Evolutionary conservation across 2,888 invertebrate genomes (phyloP).

Genomic region (Sphaerophoria taeniata): DNA sequence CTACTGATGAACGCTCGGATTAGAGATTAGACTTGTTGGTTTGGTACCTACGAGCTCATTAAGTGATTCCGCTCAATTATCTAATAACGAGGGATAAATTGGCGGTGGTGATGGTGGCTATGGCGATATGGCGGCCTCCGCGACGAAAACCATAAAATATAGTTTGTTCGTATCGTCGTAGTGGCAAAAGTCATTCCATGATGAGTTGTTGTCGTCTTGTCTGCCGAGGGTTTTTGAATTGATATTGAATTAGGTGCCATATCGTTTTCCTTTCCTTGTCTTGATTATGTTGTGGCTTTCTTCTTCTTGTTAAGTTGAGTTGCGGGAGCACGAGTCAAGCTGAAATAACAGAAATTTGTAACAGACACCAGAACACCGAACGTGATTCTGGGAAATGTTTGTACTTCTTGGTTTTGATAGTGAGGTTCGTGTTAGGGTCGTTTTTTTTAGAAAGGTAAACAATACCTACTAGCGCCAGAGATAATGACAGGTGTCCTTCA

Average conservation of each 20-base stretch:
- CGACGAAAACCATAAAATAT: background rate
- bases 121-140: background rate
- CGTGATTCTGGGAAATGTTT: background rate
- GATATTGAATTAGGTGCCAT: slow-evolving; percentile 48
- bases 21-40: slow-evolving; percentile 65
- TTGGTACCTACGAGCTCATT: slow-evolving; percentile 54
- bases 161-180: background rate
- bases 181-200: background rate
- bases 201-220: background rate
- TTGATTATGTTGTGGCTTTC: slow-evolving; percentile 18
- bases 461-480: slow-evolving; percentile 7
- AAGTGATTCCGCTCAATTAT: slow-evolving; percentile 66
- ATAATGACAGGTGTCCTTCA: slow-evolving; percentile 1
- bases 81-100: slow-evolving; percentile 70
- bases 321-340: slow-evolving; percentile 41
- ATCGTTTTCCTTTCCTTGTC: slow-evolving; percentile 19
- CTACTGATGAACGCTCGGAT: slow-evolving; percentile 60
- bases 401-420: background rate
- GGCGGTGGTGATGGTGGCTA: background rate
- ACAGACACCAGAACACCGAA: background rate
- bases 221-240: slow-evolving; percentile 20
- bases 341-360: slow-evolving; percentile 39
- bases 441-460: slow-evolving; percentile 19
- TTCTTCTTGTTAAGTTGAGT: slow-evolving; percentile 17
- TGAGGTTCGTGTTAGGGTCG: background rate